Conservation (phyloP, 2,888 invertebrate genomes). For the Clostera curtula region DNA sequence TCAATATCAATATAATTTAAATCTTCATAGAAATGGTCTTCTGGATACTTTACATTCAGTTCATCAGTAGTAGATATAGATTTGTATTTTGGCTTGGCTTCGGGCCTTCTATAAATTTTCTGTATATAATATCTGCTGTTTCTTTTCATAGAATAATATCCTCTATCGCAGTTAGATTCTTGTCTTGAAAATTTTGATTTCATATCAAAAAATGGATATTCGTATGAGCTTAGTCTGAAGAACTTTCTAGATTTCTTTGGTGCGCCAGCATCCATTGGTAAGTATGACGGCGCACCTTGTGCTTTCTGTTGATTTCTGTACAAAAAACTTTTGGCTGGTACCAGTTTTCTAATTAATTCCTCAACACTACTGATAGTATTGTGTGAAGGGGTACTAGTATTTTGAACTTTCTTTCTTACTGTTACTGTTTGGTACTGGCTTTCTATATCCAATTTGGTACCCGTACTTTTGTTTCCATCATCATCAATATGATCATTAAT, state of each 20-base stretch:
- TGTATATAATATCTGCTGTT: constrained; percentile 41
- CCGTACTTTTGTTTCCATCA: constrained; percentile 10
- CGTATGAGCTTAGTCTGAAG: constrained; percentile 57
- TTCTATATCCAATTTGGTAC: constrained; percentile 21
- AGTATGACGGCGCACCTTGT: constrained; percentile 47
- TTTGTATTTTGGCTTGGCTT: constrained; percentile 47
- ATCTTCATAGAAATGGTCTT: constrained; percentile 67
- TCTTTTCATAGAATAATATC: constrained; percentile 58
- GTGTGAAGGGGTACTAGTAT: constrained; percentile 1
- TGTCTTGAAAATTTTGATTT: constrained; percentile 44
- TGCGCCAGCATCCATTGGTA: constrained; percentile 55
- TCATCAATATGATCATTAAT: too few relatives aligned
- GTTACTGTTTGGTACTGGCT: constrained; percentile 60
- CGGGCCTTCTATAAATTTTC: constrained; percentile 40
- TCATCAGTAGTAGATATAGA: constrained; percentile 46
- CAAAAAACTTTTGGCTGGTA: constrained; percentile 62
- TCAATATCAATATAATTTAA: constrained; percentile 50
- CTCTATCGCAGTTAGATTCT: constrained; percentile 47
- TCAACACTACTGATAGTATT: constrained; percentile 42
- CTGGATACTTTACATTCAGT: constrained; percentile 35
- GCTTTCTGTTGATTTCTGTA: constrained; percentile 53
- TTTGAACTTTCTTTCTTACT: constrained; percentile 24
- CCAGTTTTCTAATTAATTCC: constrained; percentile 52
- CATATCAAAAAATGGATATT: constrained; percentile 55
- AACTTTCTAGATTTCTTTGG: constrained; percentile 41